Conservation (phyloP, 2,113 vertebrate genomes). For the Pteruthius melanotis region DNA sequence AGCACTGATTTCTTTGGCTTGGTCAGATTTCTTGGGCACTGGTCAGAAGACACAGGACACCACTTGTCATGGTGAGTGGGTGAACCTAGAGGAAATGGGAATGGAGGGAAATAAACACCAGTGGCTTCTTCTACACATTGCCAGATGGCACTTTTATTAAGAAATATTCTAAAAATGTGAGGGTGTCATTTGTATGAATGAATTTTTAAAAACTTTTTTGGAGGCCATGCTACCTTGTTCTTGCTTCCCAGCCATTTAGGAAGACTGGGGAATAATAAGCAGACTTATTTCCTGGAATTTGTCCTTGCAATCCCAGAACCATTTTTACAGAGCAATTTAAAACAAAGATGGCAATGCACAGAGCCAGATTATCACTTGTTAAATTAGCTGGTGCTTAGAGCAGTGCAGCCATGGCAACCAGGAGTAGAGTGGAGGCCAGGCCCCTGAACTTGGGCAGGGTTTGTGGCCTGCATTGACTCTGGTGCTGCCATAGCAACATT, state of each 20-base stretch:
- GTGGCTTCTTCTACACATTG: neutral
- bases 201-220: neutral
- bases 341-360: neutral
- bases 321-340: neutral
- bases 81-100: neutral
- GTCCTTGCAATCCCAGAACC: neutral
- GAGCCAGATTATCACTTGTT: neutral
- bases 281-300: neutral
- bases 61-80: neutral
- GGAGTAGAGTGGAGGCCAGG: neutral
- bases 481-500: slow-evolving; percentile 35
- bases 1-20: too few relatives aligned
- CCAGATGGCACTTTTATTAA: neutral
- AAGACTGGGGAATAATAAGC: neutral
- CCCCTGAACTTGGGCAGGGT: neutral
- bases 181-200: neutral
- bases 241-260: neutral
- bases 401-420: slow-evolving; percentile 5
- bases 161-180: neutral
- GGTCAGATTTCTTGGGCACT: too few relatives aligned
- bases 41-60: fast-evolving
- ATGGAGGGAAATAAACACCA: neutral
- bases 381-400: neutral
- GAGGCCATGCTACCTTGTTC: neutral
- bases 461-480: neutral